These are phyloP conservation scores for Leptestheria dahalacensis DNA, from an alignment of 1,140 invertebrate species.

Conservation along the genomic window DNA sequence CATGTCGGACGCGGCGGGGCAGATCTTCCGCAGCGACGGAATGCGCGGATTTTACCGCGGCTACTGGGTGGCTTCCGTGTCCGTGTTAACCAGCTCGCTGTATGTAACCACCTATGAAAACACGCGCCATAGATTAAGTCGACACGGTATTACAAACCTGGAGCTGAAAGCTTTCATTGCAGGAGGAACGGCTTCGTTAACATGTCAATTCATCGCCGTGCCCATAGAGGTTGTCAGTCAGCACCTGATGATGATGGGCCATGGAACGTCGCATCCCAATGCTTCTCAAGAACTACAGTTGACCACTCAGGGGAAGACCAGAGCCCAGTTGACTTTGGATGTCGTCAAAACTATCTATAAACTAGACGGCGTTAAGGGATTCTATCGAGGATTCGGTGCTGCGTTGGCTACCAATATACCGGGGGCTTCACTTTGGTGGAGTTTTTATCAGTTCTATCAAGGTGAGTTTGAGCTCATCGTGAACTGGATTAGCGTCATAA, in stretches of 20 bases:
- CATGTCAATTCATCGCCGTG: slow-evolving; percentile 88
- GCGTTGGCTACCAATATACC: slow-evolving; percentile 85
- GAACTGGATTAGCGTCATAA: no score
- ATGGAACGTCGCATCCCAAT: slow-evolving; percentile 6
- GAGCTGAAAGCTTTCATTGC: slow-evolving; percentile 53
- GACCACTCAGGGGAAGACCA: slow-evolving; percentile 34
- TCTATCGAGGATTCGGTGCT: slow-evolving; percentile 83
- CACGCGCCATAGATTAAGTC: slow-evolving; percentile 51
- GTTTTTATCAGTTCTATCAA: slow-evolving; percentile 85
- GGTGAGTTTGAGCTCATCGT: no score
- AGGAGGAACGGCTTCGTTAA: slow-evolving; percentile 74
- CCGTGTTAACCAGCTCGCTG: slow-evolving; percentile 70
- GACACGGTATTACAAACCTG: slow-evolving; percentile 40
- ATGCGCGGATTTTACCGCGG: slow-evolving; percentile 74
- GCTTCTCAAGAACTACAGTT: not conserved
- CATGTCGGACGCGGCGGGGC: slow-evolving; percentile 66
- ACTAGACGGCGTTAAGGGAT: slow-evolving; percentile 66
- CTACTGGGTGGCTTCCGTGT: slow-evolving; percentile 80
- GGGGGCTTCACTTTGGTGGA: slow-evolving; percentile 92
- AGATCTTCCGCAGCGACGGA: slow-evolving; percentile 78
- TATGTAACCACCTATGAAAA: slow-evolving; percentile 95
- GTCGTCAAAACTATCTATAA: slow-evolving; percentile 59
- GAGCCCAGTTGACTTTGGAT: slow-evolving; percentile 43
- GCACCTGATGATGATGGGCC: slow-evolving; percentile 85
- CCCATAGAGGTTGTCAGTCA: slow-evolving; percentile 93